Base-by-base conservation (phyloP, 2,888 invertebrate genomes). In the Tetragonisca angustula region DNA sequence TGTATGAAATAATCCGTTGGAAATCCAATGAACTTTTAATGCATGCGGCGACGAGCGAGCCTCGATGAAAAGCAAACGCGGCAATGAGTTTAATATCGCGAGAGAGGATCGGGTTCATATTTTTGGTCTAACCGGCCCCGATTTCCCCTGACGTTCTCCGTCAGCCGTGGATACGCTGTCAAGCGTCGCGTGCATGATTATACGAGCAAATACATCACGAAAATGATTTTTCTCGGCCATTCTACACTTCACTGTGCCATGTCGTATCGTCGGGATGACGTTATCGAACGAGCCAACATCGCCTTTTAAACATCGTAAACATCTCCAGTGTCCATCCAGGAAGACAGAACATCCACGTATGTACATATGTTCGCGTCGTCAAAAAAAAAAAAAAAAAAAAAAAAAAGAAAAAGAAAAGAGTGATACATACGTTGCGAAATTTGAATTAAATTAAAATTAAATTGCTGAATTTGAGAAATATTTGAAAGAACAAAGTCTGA, bases 181-280 rank as follows among this genome's bases (percentile, higher is more conserved):
- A 65, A 65, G 21, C 64, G 72, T 81, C 81, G 84, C 87, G 86
- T 84, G 87, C 79, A 73, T 69, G 82, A 76, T 81, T 83, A 83
- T 54, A 82, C 76, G 76, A 74, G 79, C 82, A 73, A 87, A 87
- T 88, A 86, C 83, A 86, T 85, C 82, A 78, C 77, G 68, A 73
- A 79, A 76, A 70, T 76, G 74, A 79, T 80, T 81, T 75, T 59
- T 75, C 77, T 56, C 21, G 71, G 62, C 36, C 36, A n/a, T 65
- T 65, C 36, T 43, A 5, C 36, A 32, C 17, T 32, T 32, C 32
- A 62, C 32, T 15, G 13, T 65, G 15, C 36, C 36, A 6, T 6
- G 15, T n/a, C 36, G 21, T 64, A 64, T 64, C 27, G 27, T 27
- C 2, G 27, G 27, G 27, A 27, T 27, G 21, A 21, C 65, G 32